A percentile compares a stretch with the other conserved stretches of the same genome.
Conservation (phyloP, 30 jellyfish, hydroid and myxozoan genomes). For the Rhopilema esculentum region DNA sequence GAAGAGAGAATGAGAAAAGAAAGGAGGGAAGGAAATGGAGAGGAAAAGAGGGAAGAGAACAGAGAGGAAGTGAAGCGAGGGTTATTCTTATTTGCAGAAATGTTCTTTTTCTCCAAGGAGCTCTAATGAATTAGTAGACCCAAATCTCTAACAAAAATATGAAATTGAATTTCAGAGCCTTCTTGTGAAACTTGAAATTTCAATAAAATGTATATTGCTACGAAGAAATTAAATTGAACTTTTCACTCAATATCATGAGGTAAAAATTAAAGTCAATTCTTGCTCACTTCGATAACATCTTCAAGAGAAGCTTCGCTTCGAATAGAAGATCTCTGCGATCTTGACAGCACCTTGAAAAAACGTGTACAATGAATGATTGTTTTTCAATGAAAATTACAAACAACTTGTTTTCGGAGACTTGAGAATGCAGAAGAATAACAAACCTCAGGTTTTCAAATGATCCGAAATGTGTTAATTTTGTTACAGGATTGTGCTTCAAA, state of each 20-base stretch:
- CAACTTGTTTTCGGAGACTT: too few species aligned
- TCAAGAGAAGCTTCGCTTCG: neutral
- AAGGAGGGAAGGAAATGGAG: neutral
- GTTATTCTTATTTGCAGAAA: neutral
- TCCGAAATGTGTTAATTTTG: too few species aligned
- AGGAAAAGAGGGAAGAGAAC: neutral
- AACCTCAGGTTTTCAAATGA: too few species aligned
- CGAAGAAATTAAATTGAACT: neutral
- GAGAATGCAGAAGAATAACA: too few species aligned
- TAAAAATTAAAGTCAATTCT: neutral
- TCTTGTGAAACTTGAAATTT: neutral
- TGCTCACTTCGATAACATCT: neutral
- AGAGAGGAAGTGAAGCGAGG: neutral
- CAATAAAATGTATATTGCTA: neutral
- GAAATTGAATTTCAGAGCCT: neutral
- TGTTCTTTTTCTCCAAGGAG: neutral
- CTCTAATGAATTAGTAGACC: neutral
- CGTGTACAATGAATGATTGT: too few species aligned
- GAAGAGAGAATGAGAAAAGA: neutral
- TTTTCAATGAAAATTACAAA: too few species aligned
- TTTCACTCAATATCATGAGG: neutral
- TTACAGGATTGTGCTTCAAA: too few species aligned
- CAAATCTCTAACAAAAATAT: neutral
- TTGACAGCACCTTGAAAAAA: too few species aligned
- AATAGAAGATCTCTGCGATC: neutral